Base-by-base conservation (phyloP, 2,113 vertebrate genomes). In the Mus pahari region DNA sequence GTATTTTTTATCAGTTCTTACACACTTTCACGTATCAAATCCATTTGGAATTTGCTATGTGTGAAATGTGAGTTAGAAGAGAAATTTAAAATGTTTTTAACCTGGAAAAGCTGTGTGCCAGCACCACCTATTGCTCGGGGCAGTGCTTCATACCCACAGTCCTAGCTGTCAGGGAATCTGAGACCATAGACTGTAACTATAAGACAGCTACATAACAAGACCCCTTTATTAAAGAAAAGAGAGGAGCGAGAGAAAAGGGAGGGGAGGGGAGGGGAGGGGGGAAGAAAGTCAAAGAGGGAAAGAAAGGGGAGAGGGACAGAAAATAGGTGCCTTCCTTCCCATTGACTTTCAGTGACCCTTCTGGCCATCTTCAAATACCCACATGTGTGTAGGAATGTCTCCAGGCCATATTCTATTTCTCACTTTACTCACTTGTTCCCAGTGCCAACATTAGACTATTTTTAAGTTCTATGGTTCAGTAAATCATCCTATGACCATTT, bases 1-100 rank as follows among this genome's bases (percentile, higher is more conserved):
- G 39, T 55, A 66, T 90, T 90, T 89, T 94, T 42, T 53, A 64
- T 89, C 53, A 28, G 48, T n/a, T 84, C 62, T 86, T 48, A 68
- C 36, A 33, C 5, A 50, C 12, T 22, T 84, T 64, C 24, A 48
- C 16, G 28, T 48, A 55, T 75, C 68, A 33, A 74, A 48, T 66
- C n/a, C 55, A 42, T 42, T 5, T n/a, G 31, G 2, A 70, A 42
- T 70, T 93, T 74, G 53, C 2, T 55, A 31, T 71, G 39, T 71
- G 5, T 78, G 60, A 45, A 28, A 28, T 70, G 19, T 42, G 36
- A 83, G 13, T 28, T 84, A 66, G 12, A 9, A 84, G 48, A 90
- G 13, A 1, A 73, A 89, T 33, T 73, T 17, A 73, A 22, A 62
- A 13, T 62, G 71, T 78, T 60, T 58, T 48, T 31, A 33, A 71